Evolutionary conservation across 2,797 vertebrate genomes (phyloP).

Genomic region (Heteromormyrus szaboi): DNA sequence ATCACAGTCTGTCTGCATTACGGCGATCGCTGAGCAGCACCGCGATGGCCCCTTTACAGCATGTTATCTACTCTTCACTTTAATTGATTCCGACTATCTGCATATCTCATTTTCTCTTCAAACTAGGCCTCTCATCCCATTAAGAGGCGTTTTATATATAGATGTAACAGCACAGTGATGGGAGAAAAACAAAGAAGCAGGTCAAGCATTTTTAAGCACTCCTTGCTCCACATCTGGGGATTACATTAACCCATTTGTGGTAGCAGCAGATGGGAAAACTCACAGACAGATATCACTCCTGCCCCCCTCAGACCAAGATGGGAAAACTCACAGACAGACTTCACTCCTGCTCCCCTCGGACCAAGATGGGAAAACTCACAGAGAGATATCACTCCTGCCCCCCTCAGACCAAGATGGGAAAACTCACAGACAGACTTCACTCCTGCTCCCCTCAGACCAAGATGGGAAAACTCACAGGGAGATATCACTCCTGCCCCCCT

Average conservation of each 20-base stretch:
- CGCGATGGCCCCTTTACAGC: neutral
- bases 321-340: neutral
- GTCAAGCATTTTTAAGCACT: neutral
- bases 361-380: neutral
- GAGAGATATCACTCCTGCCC: no score
- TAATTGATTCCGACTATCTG: slow-evolving; percentile 1
- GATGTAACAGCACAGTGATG: neutral
- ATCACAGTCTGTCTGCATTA: neutral
- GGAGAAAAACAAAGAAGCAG: neutral
- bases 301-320: neutral
- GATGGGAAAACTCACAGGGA: neutral
- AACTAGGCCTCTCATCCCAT: slow-evolving; percentile 2
- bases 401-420: no score
- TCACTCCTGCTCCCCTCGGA: neutral
- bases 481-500: neutral
- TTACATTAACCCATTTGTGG: neutral
- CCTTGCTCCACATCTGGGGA: neutral
- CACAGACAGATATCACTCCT: neutral
- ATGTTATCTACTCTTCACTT: neutral
- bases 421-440: no score
- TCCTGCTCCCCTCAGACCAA: no score
- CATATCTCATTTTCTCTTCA: slow-evolving; percentile 6
- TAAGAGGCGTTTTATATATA: neutral
- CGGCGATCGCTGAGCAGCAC: neutral
- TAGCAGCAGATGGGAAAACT: neutral